Evolutionary conservation across 2,888 invertebrate genomes (phyloP).

Genomic region (Saturnia pavonia): DNA sequence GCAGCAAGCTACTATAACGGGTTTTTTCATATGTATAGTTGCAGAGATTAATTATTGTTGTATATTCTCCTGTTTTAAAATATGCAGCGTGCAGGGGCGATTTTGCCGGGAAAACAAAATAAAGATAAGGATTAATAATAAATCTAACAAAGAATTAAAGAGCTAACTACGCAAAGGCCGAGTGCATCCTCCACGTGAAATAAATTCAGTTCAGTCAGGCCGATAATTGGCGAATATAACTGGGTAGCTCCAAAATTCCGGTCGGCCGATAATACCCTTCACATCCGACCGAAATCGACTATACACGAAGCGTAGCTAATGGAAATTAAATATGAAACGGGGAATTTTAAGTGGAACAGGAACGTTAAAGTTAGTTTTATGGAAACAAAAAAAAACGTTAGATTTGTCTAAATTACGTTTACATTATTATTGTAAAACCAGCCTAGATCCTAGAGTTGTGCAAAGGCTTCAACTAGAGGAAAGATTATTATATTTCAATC

Average conservation of each 20-base stretch:
- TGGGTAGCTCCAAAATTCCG: background rate
- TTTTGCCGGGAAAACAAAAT: background rate
- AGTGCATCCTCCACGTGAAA: background rate
- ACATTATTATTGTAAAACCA: no score
- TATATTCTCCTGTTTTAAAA: no score
- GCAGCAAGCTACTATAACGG: background rate
- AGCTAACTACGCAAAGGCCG: background rate
- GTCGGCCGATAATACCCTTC: background rate
- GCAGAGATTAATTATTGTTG: no score
- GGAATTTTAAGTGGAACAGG: background rate
- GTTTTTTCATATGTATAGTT: no score
- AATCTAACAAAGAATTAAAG: background rate
- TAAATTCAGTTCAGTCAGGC: slow-evolving; percentile 2
- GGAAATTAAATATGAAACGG: background rate
- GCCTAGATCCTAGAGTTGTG: no score
- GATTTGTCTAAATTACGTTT: background rate
- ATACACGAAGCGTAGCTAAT: background rate
- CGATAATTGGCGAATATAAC: slow-evolving; percentile 8
- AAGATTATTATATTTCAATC: no score
- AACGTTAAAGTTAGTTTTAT: background rate
- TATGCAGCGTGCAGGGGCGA: no score
- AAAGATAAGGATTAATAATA: background rate
- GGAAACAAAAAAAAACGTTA: background rate
- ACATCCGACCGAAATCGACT: background rate
- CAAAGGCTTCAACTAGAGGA: no score